Base-by-base conservation (phyloP, 2,888 invertebrate species). In the Kryphioiulus occultus region DNA sequence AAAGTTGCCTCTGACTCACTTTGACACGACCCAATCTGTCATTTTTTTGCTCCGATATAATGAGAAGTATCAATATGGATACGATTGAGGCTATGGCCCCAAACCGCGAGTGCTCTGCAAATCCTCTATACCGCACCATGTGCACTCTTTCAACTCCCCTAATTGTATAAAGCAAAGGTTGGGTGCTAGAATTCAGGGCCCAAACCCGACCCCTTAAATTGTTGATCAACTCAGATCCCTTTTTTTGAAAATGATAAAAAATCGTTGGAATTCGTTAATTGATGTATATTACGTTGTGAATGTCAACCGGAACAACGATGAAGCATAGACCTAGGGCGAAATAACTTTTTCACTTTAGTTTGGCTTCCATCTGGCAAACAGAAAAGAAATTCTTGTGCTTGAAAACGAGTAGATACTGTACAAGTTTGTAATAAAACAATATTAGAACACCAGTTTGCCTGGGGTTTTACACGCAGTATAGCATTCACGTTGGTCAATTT, bases 51-150 rank as follows among this genome's bases (percentile, higher is more conserved):
- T 30, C 26, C 78, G 78, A 78, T 78, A 78, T 78, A 78, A 78
- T 78, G 78, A 78, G 78, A 78, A 78, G 78, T 78, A 78, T 78
- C 78, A 78, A 78, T 78, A 78, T 78, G 78, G 78, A 78, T 78
- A 78, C 78, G 78, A 78, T 78, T 78, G 78, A 78, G 78, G 78
- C 78, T 78, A 78, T 78, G 78, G 78, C 78, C 78, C 78, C 78
- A 78, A 78, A 78, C 78, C 78, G 78, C 78, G 78, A 78, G 78
- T 78, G 78, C 26, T 30, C 15, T 30, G 22, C 30, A 78, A 30
- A 78, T 9, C 78, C 30, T 78, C 78, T 30, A 78, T 78, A 15
- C 78, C 30, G 78, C 22, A 78, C 78, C 78, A 22, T 78, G 78
- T 78, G 78, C 78, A 78, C 78, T 78, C 78, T 78, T 78, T 78